Conservation (phyloP, 2,888 invertebrate genomes). For the Petrolisthes manimaculis region DNA sequence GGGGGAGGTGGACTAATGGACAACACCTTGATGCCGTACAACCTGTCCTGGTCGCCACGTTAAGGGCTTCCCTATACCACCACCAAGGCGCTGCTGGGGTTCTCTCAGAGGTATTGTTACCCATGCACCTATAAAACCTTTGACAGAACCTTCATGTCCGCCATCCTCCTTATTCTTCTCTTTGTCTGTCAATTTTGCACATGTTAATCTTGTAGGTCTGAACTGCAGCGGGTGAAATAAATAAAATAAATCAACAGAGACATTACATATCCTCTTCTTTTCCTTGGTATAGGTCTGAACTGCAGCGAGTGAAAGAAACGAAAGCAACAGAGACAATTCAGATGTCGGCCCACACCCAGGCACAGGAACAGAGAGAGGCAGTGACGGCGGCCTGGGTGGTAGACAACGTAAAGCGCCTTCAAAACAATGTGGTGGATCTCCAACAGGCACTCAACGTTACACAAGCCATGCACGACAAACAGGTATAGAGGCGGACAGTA, state of each 20-base stretch:
- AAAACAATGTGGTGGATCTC: conserved; percentile 45
- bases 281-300: conserved; percentile 31
- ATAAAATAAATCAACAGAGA: too few species aligned
- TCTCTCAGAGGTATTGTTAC: too few species aligned
- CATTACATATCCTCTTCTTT: too few species aligned
- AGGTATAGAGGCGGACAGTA: conserved; percentile 1
- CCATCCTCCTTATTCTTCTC: too few species aligned
- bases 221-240: too few species aligned
- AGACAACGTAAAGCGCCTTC: conserved; percentile 34
- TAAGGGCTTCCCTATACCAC: conserved; percentile 19
- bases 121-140: too few species aligned
- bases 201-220: too few species aligned
- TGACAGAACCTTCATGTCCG: too few species aligned
- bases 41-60: not conserved
- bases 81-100: not conserved
- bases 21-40: conserved; percentile 23
- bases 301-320: conserved; percentile 37
- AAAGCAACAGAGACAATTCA: conserved; percentile 14
- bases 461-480: conserved; percentile 50
- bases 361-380: conserved; percentile 46
- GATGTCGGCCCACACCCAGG: conserved; percentile 36
- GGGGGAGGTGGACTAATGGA: not conserved
- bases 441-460: conserved; percentile 47
- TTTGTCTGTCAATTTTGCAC: too few species aligned
- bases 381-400: conserved; percentile 46